phyloP scores from a whole-genome alignment of 2,888 invertebrate species.

The Epinotia ramella region DNA sequence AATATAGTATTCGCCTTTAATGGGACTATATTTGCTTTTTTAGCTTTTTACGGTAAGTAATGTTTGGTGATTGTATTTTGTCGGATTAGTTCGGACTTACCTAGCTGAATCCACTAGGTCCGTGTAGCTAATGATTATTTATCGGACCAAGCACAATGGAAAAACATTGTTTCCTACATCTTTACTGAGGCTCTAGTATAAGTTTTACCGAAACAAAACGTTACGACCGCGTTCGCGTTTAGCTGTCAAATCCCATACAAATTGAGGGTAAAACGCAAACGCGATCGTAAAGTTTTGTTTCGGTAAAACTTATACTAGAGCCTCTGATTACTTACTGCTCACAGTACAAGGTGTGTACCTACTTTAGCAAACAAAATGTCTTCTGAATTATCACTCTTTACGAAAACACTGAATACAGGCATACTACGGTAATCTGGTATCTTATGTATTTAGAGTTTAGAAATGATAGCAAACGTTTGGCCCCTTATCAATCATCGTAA shows the following conservation, averaged over 20 bases:
- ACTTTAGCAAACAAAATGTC: too few relatives aligned
- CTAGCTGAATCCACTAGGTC: background rate
- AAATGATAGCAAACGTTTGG: background rate
- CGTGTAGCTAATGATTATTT: background rate
- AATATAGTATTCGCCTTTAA: background rate
- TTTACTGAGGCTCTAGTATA: too few relatives aligned
- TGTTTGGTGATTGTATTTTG: background rate
- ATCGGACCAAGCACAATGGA: background rate
- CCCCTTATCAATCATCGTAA: background rate
- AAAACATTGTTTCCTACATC: background rate
- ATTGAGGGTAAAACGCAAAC: too few relatives aligned
- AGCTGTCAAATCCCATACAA: too few relatives aligned
- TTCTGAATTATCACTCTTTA: background rate
- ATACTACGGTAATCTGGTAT: too few relatives aligned
- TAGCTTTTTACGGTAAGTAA: background rate
- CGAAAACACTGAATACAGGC: background rate
- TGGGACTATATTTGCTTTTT: background rate
- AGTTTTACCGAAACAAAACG: too few relatives aligned
- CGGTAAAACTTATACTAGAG: too few relatives aligned
- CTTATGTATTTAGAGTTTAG: background rate
- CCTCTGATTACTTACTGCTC: background rate
- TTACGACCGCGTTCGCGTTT: too few relatives aligned
- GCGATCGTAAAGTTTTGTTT: too few relatives aligned
- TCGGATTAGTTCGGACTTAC: background rate
- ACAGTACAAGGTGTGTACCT: background rate